Percentiles rank a stretch among this genome's conserved stretches.
Evolutionary conservation across 2,797 vertebrate genomes (phyloP).

Genomic region (Enteromius trimaculatus): DNA sequence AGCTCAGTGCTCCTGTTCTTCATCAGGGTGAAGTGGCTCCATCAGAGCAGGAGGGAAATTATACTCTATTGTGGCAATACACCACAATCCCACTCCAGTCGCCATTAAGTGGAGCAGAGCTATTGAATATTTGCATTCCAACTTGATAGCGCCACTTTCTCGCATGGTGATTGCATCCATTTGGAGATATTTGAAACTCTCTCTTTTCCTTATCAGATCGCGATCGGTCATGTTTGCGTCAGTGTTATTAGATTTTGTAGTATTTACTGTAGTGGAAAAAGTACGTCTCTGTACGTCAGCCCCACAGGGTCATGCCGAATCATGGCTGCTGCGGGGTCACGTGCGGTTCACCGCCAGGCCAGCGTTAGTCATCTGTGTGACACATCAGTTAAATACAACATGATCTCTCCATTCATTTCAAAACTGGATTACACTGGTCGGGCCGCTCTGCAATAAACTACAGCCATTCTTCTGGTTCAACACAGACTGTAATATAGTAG

Average conservation of each 20-base stretch:
- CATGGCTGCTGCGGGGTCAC: slow-evolving; percentile 11
- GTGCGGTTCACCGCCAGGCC: slow-evolving; percentile 16
- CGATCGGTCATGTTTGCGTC: slow-evolving; percentile 23
- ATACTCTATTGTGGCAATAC: slow-evolving; percentile 60
- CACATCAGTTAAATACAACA: slow-evolving; percentile 48
- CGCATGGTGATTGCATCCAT: slow-evolving; percentile 29
- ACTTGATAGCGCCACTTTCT: slow-evolving; percentile 45
- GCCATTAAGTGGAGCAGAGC: slow-evolving; percentile 52
- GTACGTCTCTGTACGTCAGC: not conserved
- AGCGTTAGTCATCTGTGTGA: slow-evolving; percentile 45
- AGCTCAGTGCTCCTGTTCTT: slow-evolving; percentile 54
- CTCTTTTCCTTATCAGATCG: slow-evolving; percentile 47
- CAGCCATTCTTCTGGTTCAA: not conserved
- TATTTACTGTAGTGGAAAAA: slow-evolving; percentile 5
- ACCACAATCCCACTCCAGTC: slow-evolving; percentile 51
- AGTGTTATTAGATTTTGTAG: not conserved
- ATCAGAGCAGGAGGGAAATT: slow-evolving; percentile 59
- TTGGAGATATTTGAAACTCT: slow-evolving; percentile 40
- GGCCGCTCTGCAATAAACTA: slow-evolving; percentile 5
- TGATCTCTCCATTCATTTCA: slow-evolving; percentile 19
- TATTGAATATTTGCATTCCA: slow-evolving; percentile 58
- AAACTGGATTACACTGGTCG: slow-evolving; percentile 48
- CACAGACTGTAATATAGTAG: not conserved
- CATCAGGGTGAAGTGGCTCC: slow-evolving; percentile 60
- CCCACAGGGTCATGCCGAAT: slow-evolving; percentile 8